These are phyloP conservation scores for Hylaea fasciaria DNA, from an alignment of 2,888 invertebrate genomes.

Conservation along the genomic window DNA sequence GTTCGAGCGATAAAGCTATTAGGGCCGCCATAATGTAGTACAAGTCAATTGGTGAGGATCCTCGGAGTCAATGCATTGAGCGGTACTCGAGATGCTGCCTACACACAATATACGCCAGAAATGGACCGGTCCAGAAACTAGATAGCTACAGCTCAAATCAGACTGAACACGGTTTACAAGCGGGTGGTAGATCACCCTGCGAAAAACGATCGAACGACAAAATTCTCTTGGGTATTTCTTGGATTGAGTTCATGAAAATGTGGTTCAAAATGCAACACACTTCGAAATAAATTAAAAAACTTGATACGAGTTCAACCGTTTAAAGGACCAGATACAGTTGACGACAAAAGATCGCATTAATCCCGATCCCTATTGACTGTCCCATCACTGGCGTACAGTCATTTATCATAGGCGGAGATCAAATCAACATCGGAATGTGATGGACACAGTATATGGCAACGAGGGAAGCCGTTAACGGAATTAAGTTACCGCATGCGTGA, in stretches of 20 bases:
- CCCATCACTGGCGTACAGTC: constrained; percentile 34
- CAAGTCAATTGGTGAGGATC: constrained; percentile 59
- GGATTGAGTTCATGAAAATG: constrained; percentile 16
- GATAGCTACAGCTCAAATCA: constrained; percentile 22
- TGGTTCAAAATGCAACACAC: background rate
- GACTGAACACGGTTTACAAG: constrained; percentile 26
- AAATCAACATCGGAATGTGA: constrained; percentile 58
- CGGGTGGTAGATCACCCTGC: constrained; percentile 37
- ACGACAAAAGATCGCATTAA: background rate
- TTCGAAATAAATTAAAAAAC: too few relatives aligned
- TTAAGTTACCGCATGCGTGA: constrained; percentile 37
- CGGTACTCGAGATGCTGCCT: constrained; percentile 42
- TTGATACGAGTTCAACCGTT: too few relatives aligned
- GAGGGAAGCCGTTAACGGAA: constrained; percentile 40
- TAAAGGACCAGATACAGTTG: background rate
- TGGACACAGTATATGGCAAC: constrained; percentile 43
- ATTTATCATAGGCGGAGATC: constrained; percentile 59
- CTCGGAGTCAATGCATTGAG: constrained; percentile 41
- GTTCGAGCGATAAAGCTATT: constrained; percentile 47
- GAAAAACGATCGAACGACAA: constrained; percentile 36
- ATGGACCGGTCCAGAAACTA: constrained; percentile 15
- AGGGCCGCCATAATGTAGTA: constrained; percentile 54
- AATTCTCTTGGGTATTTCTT: constrained; percentile 37
- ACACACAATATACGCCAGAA: constrained; percentile 3
- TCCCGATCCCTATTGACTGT: constrained; percentile 8